Percentiles rank a stretch among this genome's conserved stretches.
phyloP scores from a whole-genome alignment of 2,888 invertebrate genomes.

The Crocallis elinguaria region DNA sequence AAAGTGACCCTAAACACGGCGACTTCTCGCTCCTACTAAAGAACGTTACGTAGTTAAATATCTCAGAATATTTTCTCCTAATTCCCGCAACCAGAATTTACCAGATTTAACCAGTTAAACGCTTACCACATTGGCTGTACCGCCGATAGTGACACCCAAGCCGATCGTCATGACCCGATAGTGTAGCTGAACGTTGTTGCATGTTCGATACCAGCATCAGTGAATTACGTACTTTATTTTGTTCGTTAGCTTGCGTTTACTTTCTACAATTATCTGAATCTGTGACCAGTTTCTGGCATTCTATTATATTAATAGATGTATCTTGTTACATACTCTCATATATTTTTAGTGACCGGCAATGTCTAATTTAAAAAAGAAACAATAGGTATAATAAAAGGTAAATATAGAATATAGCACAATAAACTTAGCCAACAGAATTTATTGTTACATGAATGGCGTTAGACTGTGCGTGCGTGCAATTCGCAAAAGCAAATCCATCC shows the following conservation, averaged over 20 bases:
- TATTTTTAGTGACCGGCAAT: no score
- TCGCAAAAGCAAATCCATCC: slow-evolving; percentile 74
- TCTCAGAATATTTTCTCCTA: slow-evolving; percentile 38
- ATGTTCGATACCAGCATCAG: slow-evolving; percentile 48
- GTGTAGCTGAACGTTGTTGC: slow-evolving; percentile 51
- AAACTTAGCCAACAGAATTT: slow-evolving; percentile 43
- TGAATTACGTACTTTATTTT: slow-evolving; percentile 42
- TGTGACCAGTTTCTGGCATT: slow-evolving; percentile 11
- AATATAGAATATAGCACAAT: slow-evolving; percentile 25
- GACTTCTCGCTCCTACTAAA: slow-evolving; percentile 4
- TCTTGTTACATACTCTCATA: not conserved
- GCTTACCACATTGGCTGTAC: slow-evolving; percentile 46
- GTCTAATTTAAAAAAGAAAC: not conserved
- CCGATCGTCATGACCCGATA: slow-evolving; percentile 66
- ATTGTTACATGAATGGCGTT: slow-evolving; percentile 52
- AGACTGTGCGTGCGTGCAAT: slow-evolving; percentile 56
- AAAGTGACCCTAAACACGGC: slow-evolving; percentile 15
- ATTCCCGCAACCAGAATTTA: slow-evolving; percentile 35
- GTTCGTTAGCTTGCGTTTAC: slow-evolving; percentile 29
- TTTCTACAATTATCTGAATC: slow-evolving; percentile 22
- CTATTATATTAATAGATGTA: slow-evolving; percentile 15
- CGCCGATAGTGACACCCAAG: slow-evolving; percentile 58
- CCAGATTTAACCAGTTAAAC: slow-evolving; percentile 42
- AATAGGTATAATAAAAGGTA: slow-evolving; percentile 5
- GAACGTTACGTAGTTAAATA: slow-evolving; percentile 27